Evolutionary conservation across 2,888 invertebrate species (phyloP).

Genomic region (Chloromyia formosa): DNA sequence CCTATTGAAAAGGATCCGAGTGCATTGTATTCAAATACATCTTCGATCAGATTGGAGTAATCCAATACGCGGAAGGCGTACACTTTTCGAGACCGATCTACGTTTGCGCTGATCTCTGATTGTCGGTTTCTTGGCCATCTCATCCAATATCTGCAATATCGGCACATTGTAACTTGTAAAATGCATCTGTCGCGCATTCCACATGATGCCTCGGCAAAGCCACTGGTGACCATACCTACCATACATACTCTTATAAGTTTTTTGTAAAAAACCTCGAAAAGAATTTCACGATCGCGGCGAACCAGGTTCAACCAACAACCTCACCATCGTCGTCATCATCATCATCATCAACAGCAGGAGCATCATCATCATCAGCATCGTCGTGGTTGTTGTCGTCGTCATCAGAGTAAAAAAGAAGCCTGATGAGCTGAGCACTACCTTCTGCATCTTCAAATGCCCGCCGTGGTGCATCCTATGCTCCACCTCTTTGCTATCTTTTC

Average conservation of each 20-base stretch:
- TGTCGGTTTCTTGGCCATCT: neutral
- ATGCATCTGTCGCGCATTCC: conserved; percentile 39
- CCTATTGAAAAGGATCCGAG: neutral
- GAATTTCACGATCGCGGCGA: conserved; percentile 31
- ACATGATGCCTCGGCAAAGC: neutral
- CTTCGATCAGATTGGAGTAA: conserved; percentile 18
- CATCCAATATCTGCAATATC: conserved; percentile 14
- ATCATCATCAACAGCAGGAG: neutral
- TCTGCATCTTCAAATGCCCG: neutral
- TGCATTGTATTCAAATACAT: conserved; percentile 36
- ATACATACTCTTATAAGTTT: neutral
- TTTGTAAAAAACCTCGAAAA: conserved; percentile 14
- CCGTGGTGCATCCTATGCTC: neutral
- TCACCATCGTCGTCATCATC: conserved; percentile 1
- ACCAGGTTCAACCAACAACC: conserved; percentile 2
- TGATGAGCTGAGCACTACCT: too few relatives aligned
- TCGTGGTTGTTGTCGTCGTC: too few relatives aligned
- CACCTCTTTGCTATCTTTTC: conserved; percentile 8
- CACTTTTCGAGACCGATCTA: neutral
- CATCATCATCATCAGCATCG: too few relatives aligned
- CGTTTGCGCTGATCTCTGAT: conserved; percentile 19
- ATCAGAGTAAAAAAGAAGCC: too few relatives aligned
- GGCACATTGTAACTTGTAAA: neutral
- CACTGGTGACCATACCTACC: too few relatives aligned
- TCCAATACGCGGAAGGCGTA: conserved; percentile 23